Conservation (phyloP, 2,113 vertebrate genomes). For the Balaenoptera acutorostrata region DNA sequence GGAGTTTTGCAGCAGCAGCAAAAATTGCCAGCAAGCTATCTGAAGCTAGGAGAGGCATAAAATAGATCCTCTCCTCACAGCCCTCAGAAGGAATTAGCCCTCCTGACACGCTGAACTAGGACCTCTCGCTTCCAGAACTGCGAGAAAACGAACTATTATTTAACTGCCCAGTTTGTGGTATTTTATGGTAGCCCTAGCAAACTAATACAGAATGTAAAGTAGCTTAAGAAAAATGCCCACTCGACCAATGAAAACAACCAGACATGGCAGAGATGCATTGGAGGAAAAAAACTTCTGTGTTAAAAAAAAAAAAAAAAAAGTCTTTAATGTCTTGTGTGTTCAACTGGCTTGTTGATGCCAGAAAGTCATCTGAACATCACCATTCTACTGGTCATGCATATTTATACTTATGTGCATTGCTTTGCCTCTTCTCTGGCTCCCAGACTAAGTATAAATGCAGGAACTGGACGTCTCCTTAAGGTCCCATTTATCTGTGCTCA, state of each 20-base stretch:
- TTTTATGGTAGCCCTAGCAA: background rate
- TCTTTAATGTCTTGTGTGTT: background rate
- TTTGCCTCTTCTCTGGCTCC: background rate
- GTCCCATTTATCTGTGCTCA: slow-evolving; percentile 13
- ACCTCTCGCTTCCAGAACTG: background rate
- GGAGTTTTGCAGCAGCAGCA: background rate
- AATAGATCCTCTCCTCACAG: background rate
- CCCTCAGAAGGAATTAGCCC: background rate
- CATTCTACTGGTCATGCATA: background rate
- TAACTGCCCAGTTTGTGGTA: background rate
- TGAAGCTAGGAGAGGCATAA: background rate
- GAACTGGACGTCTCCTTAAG: slow-evolving; percentile 1
- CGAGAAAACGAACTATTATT: background rate
- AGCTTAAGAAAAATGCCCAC: background rate
- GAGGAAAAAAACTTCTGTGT: background rate
- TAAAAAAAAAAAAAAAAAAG: background rate
- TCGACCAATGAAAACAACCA: background rate
- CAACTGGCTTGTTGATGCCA: background rate
- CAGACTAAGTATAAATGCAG: too few species aligned
- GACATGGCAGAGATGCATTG: background rate
- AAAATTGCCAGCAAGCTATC: background rate
- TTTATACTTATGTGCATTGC: background rate
- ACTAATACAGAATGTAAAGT: background rate
- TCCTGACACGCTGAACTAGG: background rate
- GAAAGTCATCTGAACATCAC: background rate